These are phyloP conservation scores for Cantharis nigra DNA, from an alignment of 2,888 invertebrate genomes.

Conservation along the genomic window DNA sequence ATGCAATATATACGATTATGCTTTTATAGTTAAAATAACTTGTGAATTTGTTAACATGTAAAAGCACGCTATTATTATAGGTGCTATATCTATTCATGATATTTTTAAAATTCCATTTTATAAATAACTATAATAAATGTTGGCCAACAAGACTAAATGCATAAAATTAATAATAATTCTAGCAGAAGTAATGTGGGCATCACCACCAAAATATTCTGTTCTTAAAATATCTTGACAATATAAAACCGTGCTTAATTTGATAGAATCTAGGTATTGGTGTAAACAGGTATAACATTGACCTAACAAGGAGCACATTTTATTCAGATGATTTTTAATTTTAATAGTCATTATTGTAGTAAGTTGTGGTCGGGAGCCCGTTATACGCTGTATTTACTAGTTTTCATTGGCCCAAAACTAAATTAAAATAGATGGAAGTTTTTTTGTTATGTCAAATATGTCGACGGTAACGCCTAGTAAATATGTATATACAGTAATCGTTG, in stretches of 20 bases:
- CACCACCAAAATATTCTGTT: neutral
- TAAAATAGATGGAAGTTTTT: neutral
- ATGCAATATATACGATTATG: neutral
- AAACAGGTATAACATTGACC: constrained; percentile 5
- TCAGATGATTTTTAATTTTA: neutral
- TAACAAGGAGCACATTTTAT: neutral
- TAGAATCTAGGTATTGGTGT: constrained; percentile 11
- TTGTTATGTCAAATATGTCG: neutral
- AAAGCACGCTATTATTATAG: neutral
- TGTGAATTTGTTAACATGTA: neutral
- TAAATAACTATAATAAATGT: neutral
- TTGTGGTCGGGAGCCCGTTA: neutral
- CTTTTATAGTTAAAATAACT: neutral
- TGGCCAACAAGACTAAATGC: neutral
- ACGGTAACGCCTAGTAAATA: neutral
- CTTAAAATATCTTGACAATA: neutral
- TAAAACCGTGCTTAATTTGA: neutral
- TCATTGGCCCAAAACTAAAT: neutral
- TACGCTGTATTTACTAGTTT: neutral
- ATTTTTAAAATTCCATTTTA: neutral
- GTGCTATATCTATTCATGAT: neutral
- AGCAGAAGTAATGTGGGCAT: neutral
- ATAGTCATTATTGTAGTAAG: neutral
- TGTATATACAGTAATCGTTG: neutral
- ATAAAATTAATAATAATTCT: neutral